Evolutionary conservation across 2,113 vertebrate species (phyloP).

Genomic region (Thamnaconus septentrionalis): DNA sequence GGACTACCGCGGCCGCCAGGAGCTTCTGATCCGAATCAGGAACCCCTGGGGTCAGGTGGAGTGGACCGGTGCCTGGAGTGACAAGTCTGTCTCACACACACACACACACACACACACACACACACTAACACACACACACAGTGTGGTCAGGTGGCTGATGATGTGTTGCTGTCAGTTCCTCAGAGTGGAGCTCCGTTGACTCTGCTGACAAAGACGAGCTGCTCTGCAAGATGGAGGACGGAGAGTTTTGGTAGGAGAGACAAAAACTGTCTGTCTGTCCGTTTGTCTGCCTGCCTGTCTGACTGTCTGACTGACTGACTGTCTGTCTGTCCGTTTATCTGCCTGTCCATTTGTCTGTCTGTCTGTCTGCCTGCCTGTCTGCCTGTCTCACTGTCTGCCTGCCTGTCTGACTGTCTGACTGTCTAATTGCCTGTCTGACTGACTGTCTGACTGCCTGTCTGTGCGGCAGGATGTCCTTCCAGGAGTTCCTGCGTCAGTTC

Average conservation of each 20-base stretch:
- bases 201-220: constrained; percentile 71
- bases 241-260: constrained; percentile 87
- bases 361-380: too few relatives aligned
- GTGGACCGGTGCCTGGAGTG: constrained; percentile 90
- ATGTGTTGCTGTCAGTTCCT: constrained; percentile 73
- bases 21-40: constrained; percentile 68
- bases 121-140: too few relatives aligned
- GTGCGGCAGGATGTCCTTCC: constrained; percentile 85
- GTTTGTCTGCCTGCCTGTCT: too few relatives aligned
- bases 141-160: not conserved
- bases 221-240: constrained; percentile 85
- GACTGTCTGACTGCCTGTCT: not conserved
- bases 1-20: not conserved
- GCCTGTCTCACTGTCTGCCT: too few relatives aligned
- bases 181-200: constrained; percentile 82
- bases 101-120: too few relatives aligned
- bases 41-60: constrained; percentile 91
- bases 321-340: too few relatives aligned
- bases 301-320: too few relatives aligned
- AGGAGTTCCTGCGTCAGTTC: constrained; percentile 87
- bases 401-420: too few relatives aligned
- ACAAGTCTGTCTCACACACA: constrained; percentile 63
- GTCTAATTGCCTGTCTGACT: too few relatives aligned
- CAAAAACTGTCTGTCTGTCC: too few relatives aligned
- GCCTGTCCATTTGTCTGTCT: too few relatives aligned